phyloP scores from a whole-genome alignment of 2,888 invertebrate species.

The Drosophila multiciliata region DNA sequence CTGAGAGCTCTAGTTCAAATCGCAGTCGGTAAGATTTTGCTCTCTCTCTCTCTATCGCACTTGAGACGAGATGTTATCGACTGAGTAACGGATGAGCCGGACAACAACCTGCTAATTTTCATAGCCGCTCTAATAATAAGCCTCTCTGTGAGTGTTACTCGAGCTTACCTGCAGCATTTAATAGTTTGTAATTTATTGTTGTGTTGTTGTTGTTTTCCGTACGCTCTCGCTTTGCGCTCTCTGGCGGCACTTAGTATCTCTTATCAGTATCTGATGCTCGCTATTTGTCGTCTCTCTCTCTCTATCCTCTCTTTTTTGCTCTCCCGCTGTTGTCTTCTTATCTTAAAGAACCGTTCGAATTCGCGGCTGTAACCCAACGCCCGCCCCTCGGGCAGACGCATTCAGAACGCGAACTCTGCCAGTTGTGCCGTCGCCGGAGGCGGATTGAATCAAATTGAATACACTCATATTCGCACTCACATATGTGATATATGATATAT shows the following conservation, averaged over 20 bases:
- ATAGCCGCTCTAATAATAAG: constrained; percentile 64
- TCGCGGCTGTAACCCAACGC: constrained; percentile 55
- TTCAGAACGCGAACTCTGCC: constrained; percentile 60
- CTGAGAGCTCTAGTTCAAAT: constrained; percentile 37
- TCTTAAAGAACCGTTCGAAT: constrained; percentile 67
- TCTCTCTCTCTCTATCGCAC: neutral
- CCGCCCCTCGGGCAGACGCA: constrained; percentile 57
- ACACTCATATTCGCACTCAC: constrained; percentile 20
- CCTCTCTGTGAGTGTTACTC: constrained; percentile 2
- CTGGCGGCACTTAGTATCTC: constrained; percentile 24
- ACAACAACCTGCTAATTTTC: constrained; percentile 64
- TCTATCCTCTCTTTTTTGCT: constrained; percentile 8
- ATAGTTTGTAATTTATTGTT: constrained; percentile 8
- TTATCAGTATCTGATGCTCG: constrained; percentile 59
- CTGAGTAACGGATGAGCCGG: constrained; percentile 21
- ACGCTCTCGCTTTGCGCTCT: constrained; percentile 17
- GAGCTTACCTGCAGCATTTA: constrained; percentile 38
- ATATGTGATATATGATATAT: constrained; percentile 1
- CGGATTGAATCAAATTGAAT: constrained; percentile 18
- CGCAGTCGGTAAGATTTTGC: constrained; percentile 5
- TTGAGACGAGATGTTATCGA: constrained; percentile 1
- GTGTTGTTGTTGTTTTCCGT: constrained; percentile 28
- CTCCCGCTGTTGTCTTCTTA: constrained; percentile 53
- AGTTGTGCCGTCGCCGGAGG: constrained; percentile 56
- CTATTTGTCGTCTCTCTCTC: constrained; percentile 1